phyloP scores from a whole-genome alignment of 2,888 invertebrate species.

The Drosophila picticornis region DNA sequence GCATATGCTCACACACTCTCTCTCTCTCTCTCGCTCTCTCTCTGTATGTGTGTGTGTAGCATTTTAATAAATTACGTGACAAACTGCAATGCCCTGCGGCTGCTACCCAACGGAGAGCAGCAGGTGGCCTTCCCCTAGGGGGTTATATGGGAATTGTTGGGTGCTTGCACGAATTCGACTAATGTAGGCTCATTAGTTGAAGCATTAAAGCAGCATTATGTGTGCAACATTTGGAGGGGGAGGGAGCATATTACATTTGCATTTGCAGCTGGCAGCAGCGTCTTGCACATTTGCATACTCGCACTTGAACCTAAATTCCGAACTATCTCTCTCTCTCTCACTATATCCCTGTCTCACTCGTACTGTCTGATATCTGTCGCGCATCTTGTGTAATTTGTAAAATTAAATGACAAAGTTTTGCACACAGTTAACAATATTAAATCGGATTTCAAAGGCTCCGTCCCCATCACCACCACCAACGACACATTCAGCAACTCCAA shows the following conservation, averaged over 20 bases:
- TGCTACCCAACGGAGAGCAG: conserved; percentile 47
- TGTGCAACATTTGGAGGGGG: conserved; percentile 45
- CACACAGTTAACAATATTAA: conserved; percentile 81
- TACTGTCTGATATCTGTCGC: conserved; percentile 29
- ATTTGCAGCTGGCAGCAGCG: conserved; percentile 58
- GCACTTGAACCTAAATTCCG: conserved; percentile 5
- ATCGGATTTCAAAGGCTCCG: conserved; percentile 75
- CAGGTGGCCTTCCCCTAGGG: conserved; percentile 54
- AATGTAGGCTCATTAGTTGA: conserved; percentile 81
- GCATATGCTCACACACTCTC: conserved; percentile 14
- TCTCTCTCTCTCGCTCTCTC: not conserved
- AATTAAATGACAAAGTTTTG: conserved; percentile 80
- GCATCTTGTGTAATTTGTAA: conserved; percentile 62
- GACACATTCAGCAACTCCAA: conserved; percentile 52
- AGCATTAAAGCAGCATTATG: conserved; percentile 76
- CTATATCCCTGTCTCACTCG: not conserved
- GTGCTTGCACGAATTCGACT: conserved; percentile 59
- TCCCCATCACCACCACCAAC: conserved; percentile 9
- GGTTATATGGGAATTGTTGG: conserved; percentile 18
- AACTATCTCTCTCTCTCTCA: not conserved
- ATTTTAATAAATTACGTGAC: conserved; percentile 81
- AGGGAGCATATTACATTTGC: conserved; percentile 40
- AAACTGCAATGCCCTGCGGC: conserved; percentile 69
- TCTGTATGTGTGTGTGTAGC: conserved; percentile 59
- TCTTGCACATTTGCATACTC: conserved; percentile 70